These are phyloP conservation scores for Glaucopsyche alexis DNA, from an alignment of 2,888 invertebrate genomes.

Conservation along the genomic window DNA sequence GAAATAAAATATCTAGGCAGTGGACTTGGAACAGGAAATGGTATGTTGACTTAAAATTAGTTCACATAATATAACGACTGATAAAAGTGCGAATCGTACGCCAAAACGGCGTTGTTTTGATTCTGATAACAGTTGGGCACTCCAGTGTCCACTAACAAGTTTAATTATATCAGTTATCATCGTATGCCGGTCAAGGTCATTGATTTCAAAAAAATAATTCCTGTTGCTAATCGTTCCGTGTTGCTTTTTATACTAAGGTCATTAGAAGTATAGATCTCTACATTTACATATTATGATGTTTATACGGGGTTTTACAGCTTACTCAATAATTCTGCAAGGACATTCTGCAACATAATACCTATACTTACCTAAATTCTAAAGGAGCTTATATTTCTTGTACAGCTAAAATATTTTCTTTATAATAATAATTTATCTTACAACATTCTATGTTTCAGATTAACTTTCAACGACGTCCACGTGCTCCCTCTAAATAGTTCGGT, in stretches of 20 bases:
- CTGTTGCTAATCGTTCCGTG: not conserved
- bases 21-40: conserved; percentile 9
- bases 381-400: too few relatives aligned
- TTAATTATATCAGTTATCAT: not conserved
- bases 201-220: not conserved
- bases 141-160: conserved; percentile 10
- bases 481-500: conserved; percentile 52
- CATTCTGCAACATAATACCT: too few relatives aligned
- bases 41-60: not conserved
- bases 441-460: conserved; percentile 47
- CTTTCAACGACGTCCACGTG: conserved; percentile 53
- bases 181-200: conserved; percentile 14
- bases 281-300: too few relatives aligned
- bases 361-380: too few relatives aligned
- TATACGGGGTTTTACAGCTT: too few relatives aligned
- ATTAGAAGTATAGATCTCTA: not conserved
- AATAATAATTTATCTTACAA: not conserved
- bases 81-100: conserved; percentile 23
- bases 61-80: not conserved
- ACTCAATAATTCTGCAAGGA: not conserved
- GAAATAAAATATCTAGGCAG: not conserved
- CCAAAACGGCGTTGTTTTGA: conserved; percentile 24
- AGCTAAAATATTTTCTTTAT: too few relatives aligned
- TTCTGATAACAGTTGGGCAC: not conserved
- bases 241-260: not conserved